phyloP scores from a whole-genome alignment of 2,797 vertebrate genomes.

The Darevskia mixta region DNA sequence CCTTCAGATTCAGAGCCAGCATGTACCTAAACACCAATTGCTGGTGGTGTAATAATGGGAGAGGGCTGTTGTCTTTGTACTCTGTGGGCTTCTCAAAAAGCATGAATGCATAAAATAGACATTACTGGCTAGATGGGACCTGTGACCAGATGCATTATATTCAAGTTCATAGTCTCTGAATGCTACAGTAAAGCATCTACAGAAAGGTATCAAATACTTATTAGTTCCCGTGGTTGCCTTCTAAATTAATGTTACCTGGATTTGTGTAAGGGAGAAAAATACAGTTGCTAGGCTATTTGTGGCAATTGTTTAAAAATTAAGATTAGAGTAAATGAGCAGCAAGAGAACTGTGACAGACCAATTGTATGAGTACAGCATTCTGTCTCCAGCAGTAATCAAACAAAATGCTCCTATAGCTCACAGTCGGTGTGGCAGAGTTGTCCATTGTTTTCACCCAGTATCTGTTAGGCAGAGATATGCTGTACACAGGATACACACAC shows the following conservation, averaged over 20 bases:
- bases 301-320: background rate
- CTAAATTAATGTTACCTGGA: too few relatives aligned
- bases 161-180: too few relatives aligned
- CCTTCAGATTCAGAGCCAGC: background rate
- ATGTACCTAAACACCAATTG: too few relatives aligned
- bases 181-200: background rate
- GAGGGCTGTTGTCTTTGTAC: too few relatives aligned
- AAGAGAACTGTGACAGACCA: background rate
- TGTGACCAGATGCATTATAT: too few relatives aligned
- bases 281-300: background rate
- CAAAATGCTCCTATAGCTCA: background rate
- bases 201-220: too few relatives aligned
- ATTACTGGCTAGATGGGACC: too few relatives aligned
- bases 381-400: background rate
- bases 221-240: too few relatives aligned
- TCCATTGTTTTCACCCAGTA: background rate
- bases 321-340: background rate
- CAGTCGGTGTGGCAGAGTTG: background rate
- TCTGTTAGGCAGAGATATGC: background rate
- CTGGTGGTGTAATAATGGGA: too few relatives aligned
- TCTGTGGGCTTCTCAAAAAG: too few relatives aligned
- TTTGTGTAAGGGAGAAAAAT: background rate
- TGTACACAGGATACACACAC: background rate
- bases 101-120: too few relatives aligned
- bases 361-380: background rate